Evolutionary conservation across 2,888 invertebrate genomes (phyloP), one percentile per base, ranked within the genome.

Genomic region (Proisotoma minuta): DNA sequence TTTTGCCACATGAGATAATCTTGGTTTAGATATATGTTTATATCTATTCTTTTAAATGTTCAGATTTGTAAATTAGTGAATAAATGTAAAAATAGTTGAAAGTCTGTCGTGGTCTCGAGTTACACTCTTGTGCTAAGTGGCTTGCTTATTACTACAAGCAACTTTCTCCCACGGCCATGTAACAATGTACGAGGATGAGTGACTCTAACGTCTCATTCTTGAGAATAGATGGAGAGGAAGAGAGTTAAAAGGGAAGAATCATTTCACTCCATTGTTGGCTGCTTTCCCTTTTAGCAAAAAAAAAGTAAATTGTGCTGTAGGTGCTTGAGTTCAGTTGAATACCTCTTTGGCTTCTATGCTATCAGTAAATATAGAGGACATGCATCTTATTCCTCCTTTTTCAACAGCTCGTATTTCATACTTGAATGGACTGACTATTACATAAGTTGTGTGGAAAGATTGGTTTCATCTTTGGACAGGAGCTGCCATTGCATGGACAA

Each of bases 221-320:
- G 27, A 20, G 18, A 24, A 34, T 34, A 54, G 39, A 20, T 54
- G 27, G 29, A 39, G 53, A 39, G n/a, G n/a, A n/a, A 54, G 53
- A 54, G 39, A 54, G 53, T 51, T 26, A 51, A 51, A 54, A 34
- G 27, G 53, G 23, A 54, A 39, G 29, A 54, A 34, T 54, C 53
- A 54, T 39, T 39, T 54, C 27, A 15, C 27, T n/a, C 18, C 18
- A 43, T 43, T 43, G 43, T 43, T 43, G 43, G 18, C 15, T 43
- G 8, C 18, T 52, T 34, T 23, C 23, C 53, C 22, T 20, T 54
- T 34, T 20, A 18, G 24, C 53, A 29, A 34, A n/a, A 43, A n/a
- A 5, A 12, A 20, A 29, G 53, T 49, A 49, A 49, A 49, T 54
- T 29, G 29, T 29, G 53, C 53, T 43, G 43, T n/a, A n/a, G n/a